A percentile compares a stretch with the other conserved stretches of the same genome.
phyloP scores from a whole-genome alignment of 1,140 invertebrate genomes.

The Ptiloglossa arizonensis region DNA sequence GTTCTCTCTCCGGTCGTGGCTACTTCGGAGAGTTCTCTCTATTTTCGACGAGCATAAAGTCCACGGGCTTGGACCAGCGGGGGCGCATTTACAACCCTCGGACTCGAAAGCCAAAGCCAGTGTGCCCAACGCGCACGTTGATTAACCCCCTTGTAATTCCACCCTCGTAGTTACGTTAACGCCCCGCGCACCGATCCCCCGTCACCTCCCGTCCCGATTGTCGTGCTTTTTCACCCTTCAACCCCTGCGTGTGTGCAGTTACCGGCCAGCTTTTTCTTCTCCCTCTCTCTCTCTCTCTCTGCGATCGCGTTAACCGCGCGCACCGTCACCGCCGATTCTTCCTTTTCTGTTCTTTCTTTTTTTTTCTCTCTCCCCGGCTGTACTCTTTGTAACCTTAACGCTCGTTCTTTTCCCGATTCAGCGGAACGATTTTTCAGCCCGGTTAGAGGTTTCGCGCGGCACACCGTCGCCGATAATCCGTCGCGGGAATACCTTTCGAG shows the following conservation, averaged over 20 bases:
- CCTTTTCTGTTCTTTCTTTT: too few relatives aligned
- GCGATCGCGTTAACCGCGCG: slow-evolving; percentile 20
- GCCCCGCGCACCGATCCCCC: slow-evolving; percentile 30
- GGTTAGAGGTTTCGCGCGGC: too few relatives aligned
- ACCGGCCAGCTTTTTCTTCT: slow-evolving; percentile 21
- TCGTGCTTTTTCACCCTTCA: slow-evolving; percentile 38
- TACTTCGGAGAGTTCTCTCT: slow-evolving; percentile 28
- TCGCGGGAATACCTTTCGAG: not conserved
- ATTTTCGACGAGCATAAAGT: slow-evolving; percentile 56
- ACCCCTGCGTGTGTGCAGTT: not conserved
- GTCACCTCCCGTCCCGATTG: not conserved
- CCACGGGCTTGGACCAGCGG: slow-evolving; percentile 34
- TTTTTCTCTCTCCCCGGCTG: too few relatives aligned
- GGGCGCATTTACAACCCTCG: slow-evolving; percentile 49
- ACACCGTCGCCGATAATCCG: too few relatives aligned
- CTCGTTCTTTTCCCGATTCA: slow-evolving; percentile 15
- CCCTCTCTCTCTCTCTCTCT: not conserved
- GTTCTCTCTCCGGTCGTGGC: not conserved
- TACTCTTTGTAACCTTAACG: slow-evolving; percentile 26
- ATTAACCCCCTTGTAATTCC: slow-evolving; percentile 72
- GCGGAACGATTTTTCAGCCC: slow-evolving; percentile 21
- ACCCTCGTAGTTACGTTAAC: slow-evolving; percentile 67
- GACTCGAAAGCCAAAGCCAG: slow-evolving; percentile 47
- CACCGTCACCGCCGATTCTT: slow-evolving; percentile 42
- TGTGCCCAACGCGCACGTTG: slow-evolving; percentile 59